Evolutionary conservation across 1,140 invertebrate species (phyloP), one percentile per base, ranked within the genome.

Genomic region (Schlechtendalia chinensis): DNA sequence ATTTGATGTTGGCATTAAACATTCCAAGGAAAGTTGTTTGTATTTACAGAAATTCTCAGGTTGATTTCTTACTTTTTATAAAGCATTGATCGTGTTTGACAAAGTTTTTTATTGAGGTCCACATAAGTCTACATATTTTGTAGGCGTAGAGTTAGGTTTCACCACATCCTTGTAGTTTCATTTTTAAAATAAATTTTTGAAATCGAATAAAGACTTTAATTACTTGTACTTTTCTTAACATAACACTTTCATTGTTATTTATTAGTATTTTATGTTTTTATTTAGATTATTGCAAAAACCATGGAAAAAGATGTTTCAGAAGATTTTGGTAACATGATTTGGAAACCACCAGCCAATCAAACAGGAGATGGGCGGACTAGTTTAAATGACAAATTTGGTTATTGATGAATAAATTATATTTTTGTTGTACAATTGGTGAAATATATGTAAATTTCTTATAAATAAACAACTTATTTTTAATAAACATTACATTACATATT

Each of bases 351-450:
- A 11, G 80, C 85, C 81, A 88, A 90, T 85, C 93, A 95, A 87
- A 88, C 86, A 79, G 94, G 94, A 5, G 93, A 95, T 88, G 94
- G 94, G 17, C 89, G 89, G 83, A 95, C 93, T 29, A 89, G 86
- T 84, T 87, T 95, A 27, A 95, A 95, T 87, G 92, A 93, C 29
- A 95, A 94, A 87, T 91, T 89, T 84, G 93, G 93, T 29, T 95
- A 95, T 85, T 95, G 85, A 88, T 80, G 1, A 29, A 29, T 32
- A 10, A 54, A 22, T 39, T 58, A 75, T 39, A 58, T 39, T 75
- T 74, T 12, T 58, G 19, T 58, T 75, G 72, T 75, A 59, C 11
- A 58, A 39, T 58, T 22, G 11, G 14, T 39, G 5, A 45, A 39
- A 39, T 39, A 59, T 75, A 75, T 75, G 54, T 75, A 75, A 11